A percentile compares a stretch with the other conserved stretches of the same genome.
Conservation (phyloP, 2,113 vertebrate genomes). For the Varanus komodoensis region DNA sequence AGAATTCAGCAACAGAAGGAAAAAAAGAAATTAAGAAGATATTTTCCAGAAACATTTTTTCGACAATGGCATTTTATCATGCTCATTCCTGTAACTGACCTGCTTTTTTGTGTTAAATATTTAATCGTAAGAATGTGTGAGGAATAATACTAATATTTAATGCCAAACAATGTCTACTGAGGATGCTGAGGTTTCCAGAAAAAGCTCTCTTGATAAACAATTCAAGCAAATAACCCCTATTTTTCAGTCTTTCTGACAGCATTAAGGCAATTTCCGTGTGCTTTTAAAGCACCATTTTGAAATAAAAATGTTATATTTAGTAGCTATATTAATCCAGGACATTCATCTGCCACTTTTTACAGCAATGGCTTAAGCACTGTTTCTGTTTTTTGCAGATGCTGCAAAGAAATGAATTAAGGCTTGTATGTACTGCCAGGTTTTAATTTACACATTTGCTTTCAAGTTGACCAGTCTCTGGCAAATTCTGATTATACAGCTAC, state of each 20-base stretch:
- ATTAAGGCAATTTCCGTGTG: conserved; percentile 60
- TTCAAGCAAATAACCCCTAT: conserved; percentile 49
- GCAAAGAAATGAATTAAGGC: conserved; percentile 54
- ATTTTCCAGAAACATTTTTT: not conserved
- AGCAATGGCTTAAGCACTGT: conserved; percentile 33
- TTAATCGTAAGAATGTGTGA: conserved; percentile 35
- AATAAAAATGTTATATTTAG: conserved; percentile 63
- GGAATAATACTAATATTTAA: conserved; percentile 21
- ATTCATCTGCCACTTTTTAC: conserved; percentile 18
- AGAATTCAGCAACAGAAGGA: not conserved
- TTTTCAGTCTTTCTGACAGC: conserved; percentile 41
- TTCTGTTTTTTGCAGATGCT: conserved; percentile 33
- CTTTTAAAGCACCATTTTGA: conserved; percentile 58
- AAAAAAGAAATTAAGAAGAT: not conserved
- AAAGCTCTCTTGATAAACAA: conserved; percentile 10
- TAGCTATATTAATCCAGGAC: conserved; percentile 43
- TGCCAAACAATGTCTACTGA: not conserved
- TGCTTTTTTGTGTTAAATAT: not conserved
- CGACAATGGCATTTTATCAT: not conserved
- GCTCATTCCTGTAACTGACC: not conserved
- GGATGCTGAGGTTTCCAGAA: not conserved
- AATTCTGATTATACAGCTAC: conserved; percentile 46
- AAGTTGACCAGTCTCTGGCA: not conserved
- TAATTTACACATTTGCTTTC: conserved; percentile 55
- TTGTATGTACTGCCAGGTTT: conserved; percentile 7